Base-by-base conservation (phyloP, 1,140 invertebrate genomes). In the Oncopeltus fasciatus region DNA sequence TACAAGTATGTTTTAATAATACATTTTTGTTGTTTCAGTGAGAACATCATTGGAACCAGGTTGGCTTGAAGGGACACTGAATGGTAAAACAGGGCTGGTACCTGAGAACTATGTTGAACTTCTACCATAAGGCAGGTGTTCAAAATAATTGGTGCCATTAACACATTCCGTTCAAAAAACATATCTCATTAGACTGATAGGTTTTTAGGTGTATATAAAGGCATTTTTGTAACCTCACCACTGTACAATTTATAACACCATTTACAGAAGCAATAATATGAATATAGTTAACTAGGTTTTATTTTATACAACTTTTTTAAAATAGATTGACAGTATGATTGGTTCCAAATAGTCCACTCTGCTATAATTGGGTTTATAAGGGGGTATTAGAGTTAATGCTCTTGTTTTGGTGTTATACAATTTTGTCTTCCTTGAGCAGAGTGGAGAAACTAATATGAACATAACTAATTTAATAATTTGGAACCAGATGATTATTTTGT, bases 91-190 rank as follows among this genome's bases (percentile, higher is more conserved):
- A 31, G 95, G 95, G 46, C 81, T 98, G 46, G 87, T 98, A 72
- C 95, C 95, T 59, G 90, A 94, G 74, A 98, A 98, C 76, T 98
- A 98, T 77, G 92, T 98, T 16, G 92, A 97, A 77, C 83, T 84
- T 64, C 77, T 90, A 69, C 84, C 84, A 66, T 85, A 51, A 59
- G 51, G 24, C 12, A 33, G 18, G 28, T 27, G 29, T 33, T 28
- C n/a, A n/a, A n/a, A n/a, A 29, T 20, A 16, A 33, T 14, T 28
- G 38, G 57, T 63, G 57, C 43, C 61, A 63, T 47, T 26, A 26
- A 62, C 49, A 57, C 56, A 57, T 63, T 57, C 62, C 56, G 18
- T 59, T 11, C n/a, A 59, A 24, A 43, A 63, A 51, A 53, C 62
- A 63, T 63, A 63, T 63, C 62, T 43, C 57, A 33, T 24, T 53